Evolutionary conservation across 2,888 invertebrate genomes (phyloP), one percentile per base, ranked within the genome.

Genomic region (Malthinus flaveolus): DNA sequence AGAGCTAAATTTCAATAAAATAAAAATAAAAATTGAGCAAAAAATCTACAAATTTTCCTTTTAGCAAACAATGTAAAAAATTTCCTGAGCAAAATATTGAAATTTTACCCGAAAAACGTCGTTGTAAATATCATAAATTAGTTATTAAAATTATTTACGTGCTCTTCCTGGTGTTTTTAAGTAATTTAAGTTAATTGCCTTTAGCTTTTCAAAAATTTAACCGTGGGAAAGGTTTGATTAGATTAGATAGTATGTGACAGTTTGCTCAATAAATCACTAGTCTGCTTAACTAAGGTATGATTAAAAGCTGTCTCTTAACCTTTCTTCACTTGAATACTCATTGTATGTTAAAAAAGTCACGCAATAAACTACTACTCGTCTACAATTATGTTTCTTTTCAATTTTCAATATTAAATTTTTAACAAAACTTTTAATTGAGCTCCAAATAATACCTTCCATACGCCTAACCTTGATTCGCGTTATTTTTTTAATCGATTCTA

Each of bases 251-350:
- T 46, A 52, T 32, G 47, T 50, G 58, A 61, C 57, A 54, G 61
- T 58, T 58, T 54, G 33, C 53, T 32, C 50, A 48, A 61, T 61
- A 61, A 58, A 61, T 61, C 61, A 61, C 42, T 49, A 15, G 32
- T 44, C 31, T 57, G 44, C 47, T 61, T 57, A 48, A 53, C 23
- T 23, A 23, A 23, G 39, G 48, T 56, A 56, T 58, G 58, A 61
- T 61, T 57, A 58, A 58, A 52, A 61, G 49, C 50, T 61, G 61
- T 61, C 61, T 49, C 39, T 55, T 56, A 59, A 62, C 59, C 62
- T 52, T 50, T 55, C 42, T 50, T 23, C 23, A 23, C 23, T 23
- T 23, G 23, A 23, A 23, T 23, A 23, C 23, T 23, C 23, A 23
- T 23, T 23, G 23, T 35, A 35, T 35, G 35, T 11, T n/a, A 35